Base-by-base conservation (phyloP, 2,113 vertebrate genomes). In the Delphinapterus leucas region DNA sequence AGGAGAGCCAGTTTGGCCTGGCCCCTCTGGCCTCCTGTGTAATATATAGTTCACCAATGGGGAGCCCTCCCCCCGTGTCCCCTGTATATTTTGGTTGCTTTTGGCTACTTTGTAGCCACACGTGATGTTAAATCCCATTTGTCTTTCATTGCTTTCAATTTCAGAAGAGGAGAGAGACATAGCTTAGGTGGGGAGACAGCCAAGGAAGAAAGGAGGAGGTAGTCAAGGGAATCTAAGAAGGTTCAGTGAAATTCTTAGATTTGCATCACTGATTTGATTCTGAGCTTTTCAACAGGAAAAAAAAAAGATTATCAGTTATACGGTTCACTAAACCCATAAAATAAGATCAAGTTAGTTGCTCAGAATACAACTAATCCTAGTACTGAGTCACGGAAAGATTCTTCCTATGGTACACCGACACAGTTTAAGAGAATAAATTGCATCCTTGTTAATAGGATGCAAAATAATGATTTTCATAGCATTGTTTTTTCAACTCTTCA, bases 21-120 rank as follows among this genome's bases (percentile, higher is more conserved):
- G 36, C 11, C 36, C 67, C 6, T 49, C 8, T 18, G 6, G 8
- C 7, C 5, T 63, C 38, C 38, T 26, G 5, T 67, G n/a, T 38
- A 11, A 6, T 6, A 55, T 28, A 82, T 1, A n/a, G 53, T 6
- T 71, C 61, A 15, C 47, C 14, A 41, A 0, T 1, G 1, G 5
- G 17, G 53, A 23, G 18, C 1, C 15, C 8, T 60, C 9, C 2
- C 31, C 11, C n/a, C 5, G 6, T 8, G 21, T 15, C 13, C 4
- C 13, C 6, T 21, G 18, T 2, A 36, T 0, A 4, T 65, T 53
- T 14, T 13, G 9, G 8, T n/a, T 15, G 41, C 33, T 33, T 67
- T 36, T 23, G 12, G 15, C 8, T 33, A 9, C 31, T 79, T 5
- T 93, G 60, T 11, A 67, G 55, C 11, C n/a, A 68, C 28, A 70